These are phyloP conservation scores for Anarhynchus alexandrinus DNA, from an alignment of 2,113 vertebrate genomes.

Conservation along the genomic window DNA sequence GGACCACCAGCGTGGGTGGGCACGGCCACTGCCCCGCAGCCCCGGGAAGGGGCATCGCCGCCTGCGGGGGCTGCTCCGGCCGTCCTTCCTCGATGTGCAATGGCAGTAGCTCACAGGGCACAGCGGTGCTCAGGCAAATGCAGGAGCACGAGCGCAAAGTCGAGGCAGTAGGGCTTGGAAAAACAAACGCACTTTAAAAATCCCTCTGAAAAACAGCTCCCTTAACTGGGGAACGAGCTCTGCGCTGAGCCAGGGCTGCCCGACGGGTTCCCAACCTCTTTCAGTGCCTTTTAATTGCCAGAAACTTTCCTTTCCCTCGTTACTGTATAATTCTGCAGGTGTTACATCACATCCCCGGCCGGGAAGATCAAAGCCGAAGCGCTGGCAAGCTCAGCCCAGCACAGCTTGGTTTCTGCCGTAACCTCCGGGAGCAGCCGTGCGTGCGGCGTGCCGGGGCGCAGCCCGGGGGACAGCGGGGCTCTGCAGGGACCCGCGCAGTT, in stretches of 20 bases:
- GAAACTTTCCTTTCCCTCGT: background rate
- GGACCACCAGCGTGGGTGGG: background rate
- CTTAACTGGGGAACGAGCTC: background rate
- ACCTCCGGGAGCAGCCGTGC: background rate
- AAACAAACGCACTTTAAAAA: background rate
- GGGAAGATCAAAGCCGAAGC: constrained; percentile 16
- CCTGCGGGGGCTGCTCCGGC: too few species aligned
- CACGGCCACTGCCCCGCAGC: background rate
- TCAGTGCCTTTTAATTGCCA: background rate
- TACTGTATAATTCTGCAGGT: constrained; percentile 20
- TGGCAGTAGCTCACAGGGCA: rapidly evolving
- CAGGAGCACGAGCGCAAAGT: background rate
- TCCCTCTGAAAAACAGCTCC: background rate
- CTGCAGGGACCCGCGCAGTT: background rate
- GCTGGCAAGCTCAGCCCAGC: background rate
- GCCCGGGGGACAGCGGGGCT: background rate
- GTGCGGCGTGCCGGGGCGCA: background rate
- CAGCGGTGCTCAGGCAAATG: background rate
- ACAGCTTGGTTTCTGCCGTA: background rate
- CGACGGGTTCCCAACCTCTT: background rate
- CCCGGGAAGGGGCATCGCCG: background rate
- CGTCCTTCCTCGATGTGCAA: too few species aligned
- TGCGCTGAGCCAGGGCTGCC: background rate
- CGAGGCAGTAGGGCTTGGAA: background rate
- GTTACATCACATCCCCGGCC: constrained; percentile 18